Conservation (phyloP, 2,797 vertebrate genomes). For the Enoplosus armatus region DNA sequence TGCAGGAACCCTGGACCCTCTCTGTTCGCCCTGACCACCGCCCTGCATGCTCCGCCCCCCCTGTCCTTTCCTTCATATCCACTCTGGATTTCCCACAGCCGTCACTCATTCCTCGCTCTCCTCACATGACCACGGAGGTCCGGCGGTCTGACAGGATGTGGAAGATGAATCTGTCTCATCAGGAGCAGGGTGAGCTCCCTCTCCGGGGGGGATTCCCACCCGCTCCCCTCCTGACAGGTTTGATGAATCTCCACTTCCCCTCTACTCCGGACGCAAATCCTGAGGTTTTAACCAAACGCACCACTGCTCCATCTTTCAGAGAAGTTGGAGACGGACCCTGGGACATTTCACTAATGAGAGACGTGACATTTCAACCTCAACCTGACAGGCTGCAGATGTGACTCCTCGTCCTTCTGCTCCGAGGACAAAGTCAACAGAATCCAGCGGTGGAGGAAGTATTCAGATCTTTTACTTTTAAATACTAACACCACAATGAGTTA, state of each 20-base stretch:
- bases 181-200: conserved; percentile 45
- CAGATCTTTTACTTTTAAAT: background rate
- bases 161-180: conserved; percentile 78
- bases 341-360: conserved; percentile 62
- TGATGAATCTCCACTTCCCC: conserved; percentile 74
- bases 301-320: conserved; percentile 41
- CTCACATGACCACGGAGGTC: conserved; percentile 31
- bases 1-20: background rate
- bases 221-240: conserved; percentile 64
- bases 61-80: conserved; percentile 11
- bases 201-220: conserved; percentile 62
- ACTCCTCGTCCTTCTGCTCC: conserved; percentile 42
- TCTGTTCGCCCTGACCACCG: background rate
- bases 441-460: conserved; percentile 1
- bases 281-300: conserved; percentile 57
- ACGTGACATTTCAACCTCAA: conserved; percentile 55
- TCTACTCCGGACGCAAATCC: conserved; percentile 56
- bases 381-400: conserved; percentile 51
- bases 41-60: background rate
- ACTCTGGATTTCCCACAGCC: conserved; percentile 18
- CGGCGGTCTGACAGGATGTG: conserved; percentile 52
- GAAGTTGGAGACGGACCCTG: conserved; percentile 15
- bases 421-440: conserved; percentile 48
- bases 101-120: conserved; percentile 38
- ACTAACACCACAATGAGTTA: background rate